phyloP scores from a whole-genome alignment of 1,140 invertebrate genomes.

The Sycobia sp. region DNA sequence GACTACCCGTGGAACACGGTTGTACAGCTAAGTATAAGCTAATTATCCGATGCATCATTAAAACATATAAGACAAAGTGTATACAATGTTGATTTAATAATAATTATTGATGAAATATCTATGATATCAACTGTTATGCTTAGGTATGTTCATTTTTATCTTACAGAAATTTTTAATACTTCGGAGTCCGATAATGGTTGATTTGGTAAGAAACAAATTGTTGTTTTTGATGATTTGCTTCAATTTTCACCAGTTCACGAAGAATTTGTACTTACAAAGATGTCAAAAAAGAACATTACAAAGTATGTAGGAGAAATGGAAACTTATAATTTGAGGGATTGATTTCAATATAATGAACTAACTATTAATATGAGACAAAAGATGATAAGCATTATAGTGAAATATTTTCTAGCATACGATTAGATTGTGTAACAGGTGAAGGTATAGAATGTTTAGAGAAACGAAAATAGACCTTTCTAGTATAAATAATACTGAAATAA shows the following conservation, averaged over 20 bases:
- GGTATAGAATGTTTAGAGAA: conserved; percentile 23
- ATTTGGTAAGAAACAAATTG: conserved; percentile 40
- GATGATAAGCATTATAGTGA: conserved; percentile 5
- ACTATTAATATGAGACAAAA: conserved; percentile 24
- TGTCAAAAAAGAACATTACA: background rate
- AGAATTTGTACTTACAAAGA: background rate
- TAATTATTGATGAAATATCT: too few species aligned
- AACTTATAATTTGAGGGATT: conserved; percentile 6
- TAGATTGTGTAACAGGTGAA: background rate
- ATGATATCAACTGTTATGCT: conserved; percentile 24
- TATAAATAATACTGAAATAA: background rate
- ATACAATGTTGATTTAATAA: background rate
- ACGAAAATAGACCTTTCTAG: background rate
- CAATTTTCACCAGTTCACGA: conserved; percentile 12
- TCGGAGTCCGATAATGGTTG: conserved; percentile 32
- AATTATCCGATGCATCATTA: conserved; percentile 28
- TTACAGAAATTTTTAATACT: conserved; percentile 9
- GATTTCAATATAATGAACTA: conserved; percentile 13
- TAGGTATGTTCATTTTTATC: background rate
- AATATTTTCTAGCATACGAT: conserved; percentile 1
- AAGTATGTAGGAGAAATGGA: conserved; percentile 12
- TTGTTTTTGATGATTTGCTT: conserved; percentile 34
- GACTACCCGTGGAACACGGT: conserved; percentile 37
- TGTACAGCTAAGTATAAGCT: conserved; percentile 34
- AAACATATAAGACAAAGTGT: conserved; percentile 20